phyloP scores from a whole-genome alignment of 2,113 vertebrate species.

The Aptenodytes patagonicus region DNA sequence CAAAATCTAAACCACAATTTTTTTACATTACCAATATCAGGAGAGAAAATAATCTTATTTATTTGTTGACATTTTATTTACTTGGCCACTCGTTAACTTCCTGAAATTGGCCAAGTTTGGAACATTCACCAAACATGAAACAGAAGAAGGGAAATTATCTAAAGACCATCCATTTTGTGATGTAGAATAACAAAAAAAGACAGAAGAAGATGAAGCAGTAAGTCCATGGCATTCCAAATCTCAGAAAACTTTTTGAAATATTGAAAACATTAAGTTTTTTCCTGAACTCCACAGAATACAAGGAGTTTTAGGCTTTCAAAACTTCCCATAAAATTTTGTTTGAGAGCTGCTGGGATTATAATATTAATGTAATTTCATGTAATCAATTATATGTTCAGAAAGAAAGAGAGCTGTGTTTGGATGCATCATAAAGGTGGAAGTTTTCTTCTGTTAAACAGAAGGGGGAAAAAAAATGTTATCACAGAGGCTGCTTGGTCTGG shows the following conservation, averaged over 20 bases:
- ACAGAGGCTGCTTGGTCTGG: not conserved
- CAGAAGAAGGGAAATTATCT: not conserved
- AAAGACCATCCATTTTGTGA: not conserved
- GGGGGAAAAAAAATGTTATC: not conserved
- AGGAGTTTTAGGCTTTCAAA: not conserved
- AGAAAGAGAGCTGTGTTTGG: not conserved
- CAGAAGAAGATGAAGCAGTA: not conserved
- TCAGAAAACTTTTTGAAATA: not conserved
- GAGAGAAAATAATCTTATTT: not conserved
- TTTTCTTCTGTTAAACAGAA: not conserved
- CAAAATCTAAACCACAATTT: not conserved
- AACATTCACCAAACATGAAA: not conserved
- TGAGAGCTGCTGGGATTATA: not conserved
- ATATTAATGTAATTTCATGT: not conserved
- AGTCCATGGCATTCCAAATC: not conserved
- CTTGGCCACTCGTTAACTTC: not conserved
- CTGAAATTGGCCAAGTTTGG: not conserved
- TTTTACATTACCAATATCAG: not conserved
- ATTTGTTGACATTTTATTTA: not conserved
- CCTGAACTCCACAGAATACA: not conserved
- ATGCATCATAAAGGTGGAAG: not conserved
- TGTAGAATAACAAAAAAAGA: not conserved
- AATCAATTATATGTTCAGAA: not conserved
- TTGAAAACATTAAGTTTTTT: not conserved
- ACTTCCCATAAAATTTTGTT: not conserved